phyloP scores from a whole-genome alignment of 2,888 invertebrate species.

The Plebejus argus region DNA sequence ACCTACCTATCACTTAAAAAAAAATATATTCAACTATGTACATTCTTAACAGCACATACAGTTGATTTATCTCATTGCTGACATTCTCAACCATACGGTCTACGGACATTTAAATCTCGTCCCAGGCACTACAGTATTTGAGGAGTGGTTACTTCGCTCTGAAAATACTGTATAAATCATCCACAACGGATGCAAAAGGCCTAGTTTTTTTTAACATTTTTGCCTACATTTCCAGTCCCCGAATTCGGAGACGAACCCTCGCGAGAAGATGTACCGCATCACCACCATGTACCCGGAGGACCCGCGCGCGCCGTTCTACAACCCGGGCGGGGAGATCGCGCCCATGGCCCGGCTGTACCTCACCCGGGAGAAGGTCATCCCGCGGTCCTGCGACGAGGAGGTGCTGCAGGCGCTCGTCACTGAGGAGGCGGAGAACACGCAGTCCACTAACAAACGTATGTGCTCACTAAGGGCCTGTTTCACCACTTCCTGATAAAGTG shows the following conservation, averaged over 20 bases:
- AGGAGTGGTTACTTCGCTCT: too few relatives aligned
- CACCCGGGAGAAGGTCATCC: constrained; percentile 86
- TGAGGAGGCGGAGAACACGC: constrained; percentile 85
- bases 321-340: constrained; percentile 85
- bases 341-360: constrained; percentile 92
- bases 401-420: constrained; percentile 80
- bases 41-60: too few relatives aligned
- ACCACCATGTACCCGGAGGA: constrained; percentile 95
- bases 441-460: constrained; percentile 84
- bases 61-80: too few relatives aligned
- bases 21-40: too few relatives aligned
- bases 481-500: too few relatives aligned
- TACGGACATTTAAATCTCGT: too few relatives aligned
- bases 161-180: too few relatives aligned
- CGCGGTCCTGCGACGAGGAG: constrained; percentile 86
- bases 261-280: constrained; percentile 93
- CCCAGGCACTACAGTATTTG: too few relatives aligned
- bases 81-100: neutral
- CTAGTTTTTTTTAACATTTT: neutral
- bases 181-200: too few relatives aligned
- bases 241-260: constrained; percentile 87
- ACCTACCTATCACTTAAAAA: too few relatives aligned
- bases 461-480: too few relatives aligned
- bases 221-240: constrained; percentile 81
- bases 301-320: constrained; percentile 95